These are phyloP conservation scores for Nomada goodeniana DNA, from an alignment of 2,888 invertebrate species.

Conservation along the genomic window DNA sequence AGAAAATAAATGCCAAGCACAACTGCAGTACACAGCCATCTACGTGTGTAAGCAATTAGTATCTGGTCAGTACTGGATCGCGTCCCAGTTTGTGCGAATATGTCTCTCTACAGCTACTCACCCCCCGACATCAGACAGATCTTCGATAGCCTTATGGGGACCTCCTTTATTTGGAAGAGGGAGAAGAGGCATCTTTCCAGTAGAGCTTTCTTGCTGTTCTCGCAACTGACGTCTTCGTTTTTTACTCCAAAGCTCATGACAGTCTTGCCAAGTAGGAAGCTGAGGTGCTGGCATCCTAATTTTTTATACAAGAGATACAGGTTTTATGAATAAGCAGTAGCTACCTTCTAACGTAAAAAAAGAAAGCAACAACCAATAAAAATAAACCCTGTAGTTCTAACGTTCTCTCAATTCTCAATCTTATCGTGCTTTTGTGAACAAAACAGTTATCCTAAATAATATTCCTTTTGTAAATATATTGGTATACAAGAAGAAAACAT, in stretches of 20 bases:
- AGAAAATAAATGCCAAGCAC: constrained; percentile 78
- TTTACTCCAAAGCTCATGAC: constrained; percentile 99
- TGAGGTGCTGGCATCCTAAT: constrained; percentile 92
- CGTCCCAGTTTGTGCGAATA: constrained; percentile 64
- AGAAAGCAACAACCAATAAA: constrained; percentile 24
- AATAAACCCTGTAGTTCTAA: constrained; percentile 13
- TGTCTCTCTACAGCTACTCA: constrained; percentile 84
- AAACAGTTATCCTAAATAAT: constrained; percentile 2
- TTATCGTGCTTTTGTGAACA: not conserved
- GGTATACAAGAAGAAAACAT: constrained; percentile 83
- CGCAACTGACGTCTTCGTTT: constrained; percentile 94
- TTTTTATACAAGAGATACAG: constrained; percentile 47
- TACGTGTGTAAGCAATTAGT: constrained; percentile 77
- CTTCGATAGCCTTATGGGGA: constrained; percentile 83
- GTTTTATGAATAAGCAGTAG: constrained; percentile 26
- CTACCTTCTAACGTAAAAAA: constrained; percentile 18
- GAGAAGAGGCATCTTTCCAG: constrained; percentile 79
- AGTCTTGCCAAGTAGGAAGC: constrained; percentile 98
- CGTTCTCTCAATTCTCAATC: constrained; percentile 14
- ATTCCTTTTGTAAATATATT: constrained; percentile 20
- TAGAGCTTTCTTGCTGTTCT: constrained; percentile 88
- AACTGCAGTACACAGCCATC: constrained; percentile 77
- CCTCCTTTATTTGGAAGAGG: constrained; percentile 81
- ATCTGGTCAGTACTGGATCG: constrained; percentile 65
- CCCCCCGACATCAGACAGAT: constrained; percentile 86